Percentiles rank a stretch among this genome's conserved stretches.
phyloP scores from a whole-genome alignment of 1,140 invertebrate species.

The Elysia chlorotica region DNA sequence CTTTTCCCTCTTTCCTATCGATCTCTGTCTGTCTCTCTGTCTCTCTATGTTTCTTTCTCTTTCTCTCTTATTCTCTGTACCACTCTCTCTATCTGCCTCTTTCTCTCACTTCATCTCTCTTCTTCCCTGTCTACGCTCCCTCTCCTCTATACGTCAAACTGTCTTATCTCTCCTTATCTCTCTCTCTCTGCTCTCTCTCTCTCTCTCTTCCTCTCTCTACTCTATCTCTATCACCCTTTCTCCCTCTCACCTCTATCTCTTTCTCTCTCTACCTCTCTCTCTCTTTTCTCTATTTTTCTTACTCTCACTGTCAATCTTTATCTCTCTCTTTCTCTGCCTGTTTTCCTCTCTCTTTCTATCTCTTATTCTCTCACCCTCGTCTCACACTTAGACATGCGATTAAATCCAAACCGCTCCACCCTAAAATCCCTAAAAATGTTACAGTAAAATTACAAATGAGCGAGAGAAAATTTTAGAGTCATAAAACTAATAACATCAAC shows the following conservation, averaged over 20 bases:
- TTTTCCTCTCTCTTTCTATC: not conserved
- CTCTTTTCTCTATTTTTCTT: not conserved
- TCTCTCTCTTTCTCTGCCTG: slow-evolving; percentile 5
- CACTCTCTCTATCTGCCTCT: not conserved
- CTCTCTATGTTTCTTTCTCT: slow-evolving; percentile 6
- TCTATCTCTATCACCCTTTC: not conserved
- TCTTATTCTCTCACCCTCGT: no score
- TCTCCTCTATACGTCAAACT: not conserved
- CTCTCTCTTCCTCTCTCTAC: not conserved
- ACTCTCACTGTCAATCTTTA: not conserved
- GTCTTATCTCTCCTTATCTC: not conserved
- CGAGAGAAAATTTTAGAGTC: no score
- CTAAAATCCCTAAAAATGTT: no score
- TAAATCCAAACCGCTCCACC: not conserved
- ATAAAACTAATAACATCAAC: no score
- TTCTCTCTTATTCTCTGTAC: slow-evolving; percentile 11
- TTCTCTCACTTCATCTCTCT: not conserved
- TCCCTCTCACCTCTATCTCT: not conserved
- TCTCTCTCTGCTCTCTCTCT: not conserved
- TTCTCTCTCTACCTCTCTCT: not conserved
- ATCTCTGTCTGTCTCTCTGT: not conserved
- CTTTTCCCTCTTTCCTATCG: not conserved
- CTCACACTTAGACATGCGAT: no score
- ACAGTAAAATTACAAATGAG: no score
- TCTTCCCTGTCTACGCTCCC: not conserved